These are phyloP conservation scores for Atta cephalotes DNA, from an alignment of 1,140 invertebrate genomes.

Conservation along the genomic window DNA sequence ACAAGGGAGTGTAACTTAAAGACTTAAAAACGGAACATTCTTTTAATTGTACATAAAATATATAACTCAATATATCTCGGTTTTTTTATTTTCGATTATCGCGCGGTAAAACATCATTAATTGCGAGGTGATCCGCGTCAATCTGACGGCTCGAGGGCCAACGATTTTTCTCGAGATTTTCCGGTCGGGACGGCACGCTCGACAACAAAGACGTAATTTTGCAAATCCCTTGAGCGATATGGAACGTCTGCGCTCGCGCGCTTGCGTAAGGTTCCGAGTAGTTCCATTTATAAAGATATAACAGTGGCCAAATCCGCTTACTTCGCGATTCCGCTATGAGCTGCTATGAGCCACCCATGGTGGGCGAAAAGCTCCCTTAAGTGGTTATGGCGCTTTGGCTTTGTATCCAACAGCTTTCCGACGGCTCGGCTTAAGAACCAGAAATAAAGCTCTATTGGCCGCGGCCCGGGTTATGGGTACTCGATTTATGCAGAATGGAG, in stretches of 20 bases:
- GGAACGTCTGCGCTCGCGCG: slow-evolving; percentile 44
- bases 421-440: slow-evolving; percentile 58
- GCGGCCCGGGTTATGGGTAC: no score
- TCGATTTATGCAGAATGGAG: slow-evolving; percentile 47
- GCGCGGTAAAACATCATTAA: slow-evolving; percentile 9
- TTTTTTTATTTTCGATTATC: background rate
- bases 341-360: slow-evolving; percentile 58
- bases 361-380: slow-evolving; percentile 74
- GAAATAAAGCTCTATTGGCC: slow-evolving; percentile 68
- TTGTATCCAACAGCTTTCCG: slow-evolving; percentile 73
- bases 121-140: background rate
- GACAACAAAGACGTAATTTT: slow-evolving; percentile 78
- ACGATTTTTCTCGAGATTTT: slow-evolving; percentile 53
- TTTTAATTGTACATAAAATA: background rate
- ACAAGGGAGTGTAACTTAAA: background rate
- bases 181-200: background rate
- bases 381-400: slow-evolving; percentile 81
- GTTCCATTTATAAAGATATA: slow-evolving; percentile 85
- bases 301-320: slow-evolving; percentile 81
- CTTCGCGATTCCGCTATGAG: slow-evolving; percentile 61
- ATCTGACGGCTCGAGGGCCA: background rate
- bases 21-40: background rate
- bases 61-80: background rate
- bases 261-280: slow-evolving; percentile 67
- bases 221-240: slow-evolving; percentile 81